A percentile compares a stretch with the other conserved stretches of the same genome.
Conservation (phyloP, 1,140 invertebrate genomes). For the Heliothis virescens region DNA sequence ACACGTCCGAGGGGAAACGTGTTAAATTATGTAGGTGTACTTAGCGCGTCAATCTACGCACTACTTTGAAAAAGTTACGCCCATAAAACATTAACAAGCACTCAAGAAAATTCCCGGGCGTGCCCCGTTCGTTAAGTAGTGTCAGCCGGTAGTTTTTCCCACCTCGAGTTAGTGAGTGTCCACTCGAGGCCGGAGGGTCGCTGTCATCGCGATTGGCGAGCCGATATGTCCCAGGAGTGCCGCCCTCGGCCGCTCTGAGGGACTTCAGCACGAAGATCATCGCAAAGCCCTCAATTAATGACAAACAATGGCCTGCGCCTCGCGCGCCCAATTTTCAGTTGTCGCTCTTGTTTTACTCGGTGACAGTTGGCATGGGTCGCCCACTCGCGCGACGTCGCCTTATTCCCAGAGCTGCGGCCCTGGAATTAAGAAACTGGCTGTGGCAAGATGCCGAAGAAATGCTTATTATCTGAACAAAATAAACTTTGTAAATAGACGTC, state of each 20-base stretch:
- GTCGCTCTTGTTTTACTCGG: slow-evolving; percentile 74
- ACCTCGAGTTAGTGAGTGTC: slow-evolving; percentile 71
- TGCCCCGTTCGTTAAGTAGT: slow-evolving; percentile 83
- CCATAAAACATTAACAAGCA: slow-evolving; percentile 86
- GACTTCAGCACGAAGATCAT: slow-evolving; percentile 77
- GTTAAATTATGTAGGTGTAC: slow-evolving; percentile 85
- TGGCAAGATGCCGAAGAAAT: slow-evolving; percentile 17
- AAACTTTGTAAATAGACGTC: background rate
- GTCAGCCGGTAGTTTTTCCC: slow-evolving; percentile 84
- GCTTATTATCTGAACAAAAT: background rate
- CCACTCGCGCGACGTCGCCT: slow-evolving; percentile 60
- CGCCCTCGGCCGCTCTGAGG: slow-evolving; percentile 68
- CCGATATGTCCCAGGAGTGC: slow-evolving; percentile 83
- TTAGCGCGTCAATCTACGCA: slow-evolving; percentile 83
- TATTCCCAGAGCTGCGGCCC: slow-evolving; percentile 60
- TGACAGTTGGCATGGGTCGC: slow-evolving; percentile 77
- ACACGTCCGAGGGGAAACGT: slow-evolving; percentile 67
- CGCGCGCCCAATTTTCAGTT: slow-evolving; percentile 80
- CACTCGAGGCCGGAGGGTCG: slow-evolving; percentile 74
- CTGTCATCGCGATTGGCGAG: slow-evolving; percentile 83
- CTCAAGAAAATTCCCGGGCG: slow-evolving; percentile 82
- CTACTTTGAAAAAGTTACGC: slow-evolving; percentile 83
- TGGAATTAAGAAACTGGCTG: background rate
- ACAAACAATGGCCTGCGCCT: slow-evolving; percentile 75
- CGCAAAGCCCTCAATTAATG: slow-evolving; percentile 83